phyloP scores from a whole-genome alignment of 2,113 vertebrate species.

The Centropus unirufus region DNA sequence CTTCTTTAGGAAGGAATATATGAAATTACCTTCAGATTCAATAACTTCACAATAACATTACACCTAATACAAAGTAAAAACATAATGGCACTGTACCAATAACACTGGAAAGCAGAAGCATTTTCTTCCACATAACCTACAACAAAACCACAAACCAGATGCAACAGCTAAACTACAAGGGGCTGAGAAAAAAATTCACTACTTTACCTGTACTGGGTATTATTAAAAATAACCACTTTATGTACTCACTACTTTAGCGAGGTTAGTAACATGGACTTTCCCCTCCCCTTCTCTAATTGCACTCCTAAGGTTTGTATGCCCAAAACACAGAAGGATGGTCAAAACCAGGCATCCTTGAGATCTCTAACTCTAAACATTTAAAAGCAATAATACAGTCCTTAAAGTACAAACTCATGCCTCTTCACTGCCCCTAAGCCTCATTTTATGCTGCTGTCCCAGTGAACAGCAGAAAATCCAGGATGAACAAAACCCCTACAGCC shows the following conservation, averaged over 20 bases:
- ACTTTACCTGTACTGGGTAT: background rate
- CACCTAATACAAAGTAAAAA: background rate
- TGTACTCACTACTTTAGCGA: background rate
- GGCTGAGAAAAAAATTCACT: background rate
- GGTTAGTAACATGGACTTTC: background rate
- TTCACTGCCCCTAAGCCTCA: background rate
- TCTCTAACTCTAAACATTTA: background rate
- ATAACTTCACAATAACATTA: background rate
- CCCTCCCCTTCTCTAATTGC: accelerated
- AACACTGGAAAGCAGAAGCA: background rate
- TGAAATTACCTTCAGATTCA: background rate
- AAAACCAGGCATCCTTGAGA: background rate
- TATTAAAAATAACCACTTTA: background rate
- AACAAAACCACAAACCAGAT: background rate
- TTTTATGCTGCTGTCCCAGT: background rate
- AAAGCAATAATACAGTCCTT: background rate
- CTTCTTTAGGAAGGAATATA: background rate
- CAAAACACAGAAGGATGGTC: background rate
- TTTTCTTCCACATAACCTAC: background rate
- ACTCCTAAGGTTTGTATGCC: background rate
- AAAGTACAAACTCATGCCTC: background rate
- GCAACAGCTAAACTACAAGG: background rate
- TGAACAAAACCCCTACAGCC: background rate
- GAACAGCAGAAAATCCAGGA: background rate
- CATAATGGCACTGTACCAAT: background rate